These are phyloP conservation scores for Champsocephalus esox DNA, from an alignment of 2,797 vertebrate species.

Conservation along the genomic window DNA sequence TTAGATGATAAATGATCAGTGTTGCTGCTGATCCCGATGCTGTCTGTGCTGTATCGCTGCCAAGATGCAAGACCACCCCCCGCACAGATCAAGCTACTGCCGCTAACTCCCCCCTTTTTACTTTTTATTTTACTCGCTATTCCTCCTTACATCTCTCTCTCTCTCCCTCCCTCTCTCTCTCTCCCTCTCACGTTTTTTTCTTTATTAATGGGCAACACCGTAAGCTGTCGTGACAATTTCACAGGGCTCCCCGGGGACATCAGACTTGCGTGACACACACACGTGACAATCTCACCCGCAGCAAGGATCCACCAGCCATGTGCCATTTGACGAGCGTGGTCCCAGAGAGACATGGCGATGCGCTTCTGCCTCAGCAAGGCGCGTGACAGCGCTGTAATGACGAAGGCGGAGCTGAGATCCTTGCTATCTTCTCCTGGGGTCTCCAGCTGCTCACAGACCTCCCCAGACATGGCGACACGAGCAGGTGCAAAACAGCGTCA, in stretches of 20 bases:
- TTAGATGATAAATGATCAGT: slow-evolving; percentile 70
- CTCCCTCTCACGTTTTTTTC: slow-evolving; percentile 7
- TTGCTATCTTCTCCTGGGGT: slow-evolving; percentile 8
- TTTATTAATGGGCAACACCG: slow-evolving; percentile 34
- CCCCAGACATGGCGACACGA: slow-evolving; percentile 21
- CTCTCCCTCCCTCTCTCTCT: background rate
- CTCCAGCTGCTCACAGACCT: slow-evolving; percentile 45
- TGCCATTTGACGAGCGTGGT: slow-evolving; percentile 62
- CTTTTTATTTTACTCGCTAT: slow-evolving; percentile 42
- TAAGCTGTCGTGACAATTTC: slow-evolving; percentile 64
- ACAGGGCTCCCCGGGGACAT: slow-evolving; percentile 37
- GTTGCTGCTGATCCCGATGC: slow-evolving; percentile 61
- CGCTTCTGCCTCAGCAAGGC: slow-evolving; percentile 31
- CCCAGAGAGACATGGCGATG: slow-evolving; percentile 50
- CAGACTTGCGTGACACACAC: slow-evolving; percentile 52
- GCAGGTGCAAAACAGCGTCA: slow-evolving; percentile 22
- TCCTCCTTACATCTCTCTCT: slow-evolving; percentile 3
- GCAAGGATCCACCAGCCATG: slow-evolving; percentile 53
- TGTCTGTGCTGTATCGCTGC: slow-evolving; percentile 46
- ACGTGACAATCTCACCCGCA: slow-evolving; percentile 57
- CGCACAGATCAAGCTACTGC: slow-evolving; percentile 49
- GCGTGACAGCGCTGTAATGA: slow-evolving; percentile 18
- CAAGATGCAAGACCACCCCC: slow-evolving; percentile 58
- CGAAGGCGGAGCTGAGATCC: slow-evolving; percentile 45
- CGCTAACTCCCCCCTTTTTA: slow-evolving; percentile 33